These are phyloP conservation scores for Callipepla squamata DNA, from an alignment of 2,113 vertebrate genomes.

Conservation along the genomic window DNA sequence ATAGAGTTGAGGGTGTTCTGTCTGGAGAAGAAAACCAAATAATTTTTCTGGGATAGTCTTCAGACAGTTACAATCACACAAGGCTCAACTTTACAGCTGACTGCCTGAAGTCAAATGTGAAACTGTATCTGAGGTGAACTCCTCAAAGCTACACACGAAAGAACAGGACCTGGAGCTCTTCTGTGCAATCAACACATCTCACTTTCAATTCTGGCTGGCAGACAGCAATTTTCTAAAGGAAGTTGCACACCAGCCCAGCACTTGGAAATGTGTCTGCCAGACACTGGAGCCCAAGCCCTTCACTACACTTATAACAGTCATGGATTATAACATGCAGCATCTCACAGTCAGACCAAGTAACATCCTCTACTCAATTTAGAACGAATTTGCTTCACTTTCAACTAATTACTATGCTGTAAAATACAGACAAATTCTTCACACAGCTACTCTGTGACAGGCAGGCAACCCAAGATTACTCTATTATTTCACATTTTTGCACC, in stretches of 20 bases:
- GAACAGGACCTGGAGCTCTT: background rate
- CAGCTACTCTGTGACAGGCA: background rate
- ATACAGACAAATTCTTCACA: background rate
- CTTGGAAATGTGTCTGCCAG: background rate
- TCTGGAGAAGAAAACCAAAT: background rate
- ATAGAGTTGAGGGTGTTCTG: too few species aligned
- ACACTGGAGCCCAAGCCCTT: background rate
- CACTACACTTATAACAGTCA: background rate
- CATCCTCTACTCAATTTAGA: background rate
- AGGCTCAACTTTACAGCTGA: background rate
- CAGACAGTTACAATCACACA: background rate
- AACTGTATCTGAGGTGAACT: background rate
- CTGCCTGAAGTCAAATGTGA: background rate
- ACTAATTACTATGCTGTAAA: background rate
- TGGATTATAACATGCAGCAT: background rate
- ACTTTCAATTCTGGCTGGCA: background rate
- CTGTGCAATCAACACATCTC: background rate
- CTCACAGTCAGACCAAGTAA: background rate
- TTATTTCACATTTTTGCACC: background rate
- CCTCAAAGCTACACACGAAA: background rate
- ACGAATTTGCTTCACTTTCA: background rate
- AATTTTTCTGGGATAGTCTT: background rate
- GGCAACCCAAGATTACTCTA: background rate
- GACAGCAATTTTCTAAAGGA: background rate
- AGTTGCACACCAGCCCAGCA: background rate